Conservation (phyloP, 30 jellyfish, hydroid and myxozoan species). For the Phacellophora camtschatica region DNA sequence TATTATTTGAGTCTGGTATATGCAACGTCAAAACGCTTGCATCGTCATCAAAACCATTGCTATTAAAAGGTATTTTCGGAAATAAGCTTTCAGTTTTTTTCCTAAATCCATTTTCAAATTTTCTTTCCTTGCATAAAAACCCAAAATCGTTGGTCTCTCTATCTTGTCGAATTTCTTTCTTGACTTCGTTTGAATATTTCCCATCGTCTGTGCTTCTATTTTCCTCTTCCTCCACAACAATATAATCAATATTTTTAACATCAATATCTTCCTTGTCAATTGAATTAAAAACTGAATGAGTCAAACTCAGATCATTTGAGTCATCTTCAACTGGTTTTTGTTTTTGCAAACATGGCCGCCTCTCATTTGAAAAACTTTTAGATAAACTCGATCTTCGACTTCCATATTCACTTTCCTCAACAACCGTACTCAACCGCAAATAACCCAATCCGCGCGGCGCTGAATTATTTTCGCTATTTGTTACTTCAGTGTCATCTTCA, state of each 20-base stretch:
- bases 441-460: conserved; percentile 6
- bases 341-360: conserved; percentile 3
- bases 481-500: background rate
- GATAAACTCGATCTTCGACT: conserved; percentile 50
- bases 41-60: no score
- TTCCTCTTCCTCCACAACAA: background rate
- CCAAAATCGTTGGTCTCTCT: no score
- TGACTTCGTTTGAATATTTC: no score
- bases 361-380: conserved; percentile 18
- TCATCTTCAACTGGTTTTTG: conserved; percentile 34
- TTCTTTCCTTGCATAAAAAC: no score
- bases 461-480: conserved; percentile 19
- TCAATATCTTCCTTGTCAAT: background rate
- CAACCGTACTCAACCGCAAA: conserved; percentile 59
- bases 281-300: background rate
- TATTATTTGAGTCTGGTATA: background rate
- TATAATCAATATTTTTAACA: background rate
- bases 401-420: conserved; percentile 61
- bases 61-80: no score
- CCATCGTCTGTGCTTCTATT: no score
- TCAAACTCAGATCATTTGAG: background rate
- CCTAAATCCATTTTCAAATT: no score
- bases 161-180: no score
- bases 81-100: no score
- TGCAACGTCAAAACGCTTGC: no score